Percentiles rank a stretch among this genome's conserved stretches.
Conservation (phyloP, 2,888 invertebrate species). For the Plagodis pulveraria region DNA sequence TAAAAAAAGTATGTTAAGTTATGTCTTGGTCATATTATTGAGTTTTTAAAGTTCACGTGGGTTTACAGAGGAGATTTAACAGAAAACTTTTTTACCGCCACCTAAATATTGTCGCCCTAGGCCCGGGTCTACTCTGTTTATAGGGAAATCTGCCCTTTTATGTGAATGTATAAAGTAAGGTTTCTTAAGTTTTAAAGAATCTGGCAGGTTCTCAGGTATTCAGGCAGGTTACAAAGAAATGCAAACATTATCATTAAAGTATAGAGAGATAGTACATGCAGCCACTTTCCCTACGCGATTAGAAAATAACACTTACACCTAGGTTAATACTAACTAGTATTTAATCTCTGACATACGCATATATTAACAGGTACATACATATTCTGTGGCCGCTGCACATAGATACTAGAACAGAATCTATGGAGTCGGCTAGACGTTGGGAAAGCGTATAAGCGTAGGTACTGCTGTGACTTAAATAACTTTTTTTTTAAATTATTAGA, state of each 20-base stretch:
- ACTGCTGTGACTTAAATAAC: slow-evolving; percentile 51
- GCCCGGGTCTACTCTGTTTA: no score
- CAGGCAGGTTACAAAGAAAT: not conserved
- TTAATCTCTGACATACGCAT: not conserved
- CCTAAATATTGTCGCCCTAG: no score
- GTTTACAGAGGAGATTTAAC: no score
- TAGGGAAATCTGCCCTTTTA: no score
- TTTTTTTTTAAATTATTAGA: no score
- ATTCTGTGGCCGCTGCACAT: no score
- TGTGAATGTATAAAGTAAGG: no score
- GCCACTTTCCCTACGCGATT: slow-evolving; percentile 37
- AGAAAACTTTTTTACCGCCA: no score
- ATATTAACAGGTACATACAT: not conserved
- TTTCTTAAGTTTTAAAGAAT: not conserved
- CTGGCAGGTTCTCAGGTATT: not conserved
- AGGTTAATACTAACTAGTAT: not conserved
- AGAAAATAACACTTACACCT: slow-evolving; percentile 30
- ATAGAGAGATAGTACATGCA: slow-evolving; percentile 27
- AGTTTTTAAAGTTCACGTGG: no score
- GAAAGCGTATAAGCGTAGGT: slow-evolving; percentile 74
- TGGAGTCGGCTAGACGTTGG: slow-evolving; percentile 44
- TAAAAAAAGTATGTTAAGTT: no score
- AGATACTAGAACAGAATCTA: slow-evolving; percentile 6
- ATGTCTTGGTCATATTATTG: no score
- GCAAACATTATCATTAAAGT: slow-evolving; percentile 31